Base-by-base conservation (phyloP, 2,888 invertebrate species). In the Stenoptilia bipunctidactyla region DNA sequence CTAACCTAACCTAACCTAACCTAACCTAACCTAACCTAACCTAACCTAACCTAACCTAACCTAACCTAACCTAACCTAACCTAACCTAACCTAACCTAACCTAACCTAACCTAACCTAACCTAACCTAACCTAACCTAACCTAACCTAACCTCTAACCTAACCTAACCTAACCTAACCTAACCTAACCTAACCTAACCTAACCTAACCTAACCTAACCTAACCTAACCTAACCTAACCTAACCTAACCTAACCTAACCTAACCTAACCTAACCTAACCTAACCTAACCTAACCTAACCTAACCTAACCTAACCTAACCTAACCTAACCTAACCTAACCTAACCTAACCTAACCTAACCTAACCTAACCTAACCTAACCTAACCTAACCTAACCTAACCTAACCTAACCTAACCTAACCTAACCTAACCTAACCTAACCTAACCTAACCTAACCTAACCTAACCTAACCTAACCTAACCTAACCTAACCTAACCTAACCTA, bases 161-260 rank as follows among this genome's bases (percentile, higher is more conserved):
- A n/a, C 2, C 4, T 8, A 30, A 30, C 30, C 36, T 40, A 37
- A 40, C 36, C 37, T 37, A 37, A 37, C 37, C 37, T 37, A 37
- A 37, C 37, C 36, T 40, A 40, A 33, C 30, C 34, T 36, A 46
- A 45, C 45, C 45, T 45, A 46, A 45, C 47, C 47, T 49, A 47
- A 47, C 44, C 47, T 47, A 47, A 47, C 47, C 47, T 49, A 45
- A 48, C 48, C 48, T 47, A 47, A 48, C 48, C 46, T 45, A 46
- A 45, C 40, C 46, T 44, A 44, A 39, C 39, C 39, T 39, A 39
- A 39, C 39, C 39, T 39, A 39, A 39, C 39, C 39, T 39, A 39
- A 39, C 39, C 39, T 39, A 39, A 39, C 39, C 39, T 39, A 39
- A 39, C 39, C 39, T 39, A 39, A 39, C 39, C 39, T 34, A 39